Conservation (phyloP, 2,888 invertebrate genomes). For the Stenurella melanura region DNA sequence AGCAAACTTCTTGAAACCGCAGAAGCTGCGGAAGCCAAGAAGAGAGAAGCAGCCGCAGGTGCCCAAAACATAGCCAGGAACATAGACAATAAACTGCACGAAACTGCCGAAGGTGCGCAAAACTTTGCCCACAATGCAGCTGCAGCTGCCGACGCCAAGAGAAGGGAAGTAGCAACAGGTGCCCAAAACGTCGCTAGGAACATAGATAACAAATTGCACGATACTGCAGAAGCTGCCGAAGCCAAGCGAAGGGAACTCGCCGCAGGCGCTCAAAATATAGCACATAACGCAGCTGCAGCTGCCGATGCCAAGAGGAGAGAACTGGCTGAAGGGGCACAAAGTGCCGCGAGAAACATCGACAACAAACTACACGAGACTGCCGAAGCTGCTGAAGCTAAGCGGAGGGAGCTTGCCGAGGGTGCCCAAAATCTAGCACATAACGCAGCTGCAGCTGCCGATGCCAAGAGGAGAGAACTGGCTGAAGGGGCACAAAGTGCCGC, state of each 20-base stretch:
- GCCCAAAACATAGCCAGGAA: conserved; percentile 35
- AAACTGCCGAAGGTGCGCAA: conserved; percentile 51
- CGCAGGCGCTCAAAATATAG: conserved; percentile 29
- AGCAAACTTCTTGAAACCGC: conserved; percentile 55
- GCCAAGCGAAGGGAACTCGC: conserved; percentile 18
- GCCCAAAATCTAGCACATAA: conserved; percentile 43
- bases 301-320: neutral
- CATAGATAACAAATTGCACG: conserved; percentile 53
- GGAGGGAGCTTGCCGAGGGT: conserved; percentile 42
- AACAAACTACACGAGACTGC: conserved; percentile 52
- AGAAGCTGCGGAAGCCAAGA: conserved; percentile 46
- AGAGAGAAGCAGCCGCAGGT: conserved; percentile 5
- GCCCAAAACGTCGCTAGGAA: conserved; percentile 50
- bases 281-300: conserved; percentile 20
- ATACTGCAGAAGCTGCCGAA: conserved; percentile 51
- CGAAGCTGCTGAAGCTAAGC: conserved; percentile 52
- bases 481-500: conserved; percentile 49
- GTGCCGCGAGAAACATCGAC: conserved; percentile 36
- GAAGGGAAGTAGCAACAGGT: conserved; percentile 22
- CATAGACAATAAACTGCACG: conserved; percentile 66
- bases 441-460: neutral
- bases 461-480: conserved; percentile 2
- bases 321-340: conserved; percentile 42
- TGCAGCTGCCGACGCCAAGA: conserved; percentile 42
- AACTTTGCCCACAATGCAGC: too few species aligned